These are phyloP conservation scores for Anthopleura xanthogrammica DNA, from an alignment of 92 coral and sea anemone species.

Conservation along the genomic window DNA sequence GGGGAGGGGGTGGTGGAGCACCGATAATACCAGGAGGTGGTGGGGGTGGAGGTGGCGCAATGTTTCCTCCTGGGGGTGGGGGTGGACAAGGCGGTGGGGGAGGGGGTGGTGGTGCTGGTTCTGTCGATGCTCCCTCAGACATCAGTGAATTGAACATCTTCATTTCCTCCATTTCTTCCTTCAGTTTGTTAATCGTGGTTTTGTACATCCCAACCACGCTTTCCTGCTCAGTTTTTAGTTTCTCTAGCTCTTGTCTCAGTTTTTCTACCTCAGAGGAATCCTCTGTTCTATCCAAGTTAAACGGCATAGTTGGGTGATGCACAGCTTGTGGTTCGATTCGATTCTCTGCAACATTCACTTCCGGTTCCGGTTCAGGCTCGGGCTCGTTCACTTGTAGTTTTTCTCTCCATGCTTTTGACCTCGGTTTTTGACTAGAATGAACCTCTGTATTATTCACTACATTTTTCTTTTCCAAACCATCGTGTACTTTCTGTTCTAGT, in stretches of 20 bases:
- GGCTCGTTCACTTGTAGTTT: constrained; percentile 21
- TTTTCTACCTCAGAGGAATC: constrained; percentile 32
- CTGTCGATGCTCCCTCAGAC: constrained; percentile 32
- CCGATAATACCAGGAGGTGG: constrained; percentile 52
- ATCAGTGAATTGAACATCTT: constrained; percentile 21
- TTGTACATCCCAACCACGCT: constrained; percentile 53
- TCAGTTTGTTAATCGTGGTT: constrained; percentile 64
- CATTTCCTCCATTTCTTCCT: constrained; percentile 55
- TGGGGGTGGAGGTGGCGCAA: constrained; percentile 64
- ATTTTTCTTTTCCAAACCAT: not conserved
- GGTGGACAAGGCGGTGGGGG: constrained; percentile 71
- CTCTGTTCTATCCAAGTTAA: not conserved
- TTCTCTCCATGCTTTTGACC: constrained; percentile 22
- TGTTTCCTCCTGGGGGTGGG: constrained; percentile 60
- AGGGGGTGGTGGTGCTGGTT: constrained; percentile 53
- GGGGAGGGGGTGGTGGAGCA: constrained; percentile 70
- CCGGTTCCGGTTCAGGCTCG: constrained; percentile 5
- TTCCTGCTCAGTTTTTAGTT: constrained; percentile 62
- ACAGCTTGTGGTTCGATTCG: constrained; percentile 9
- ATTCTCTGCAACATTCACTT: not conserved
- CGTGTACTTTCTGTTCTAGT: not conserved
- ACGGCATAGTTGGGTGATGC: constrained; percentile 42
- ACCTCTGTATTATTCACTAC: not conserved
- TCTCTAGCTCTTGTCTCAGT: constrained; percentile 64
- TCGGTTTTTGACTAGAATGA: not conserved